phyloP scores from a whole-genome alignment of 53 echinoderm and acorn worm species.

The Hippasteria phrygiana region DNA sequence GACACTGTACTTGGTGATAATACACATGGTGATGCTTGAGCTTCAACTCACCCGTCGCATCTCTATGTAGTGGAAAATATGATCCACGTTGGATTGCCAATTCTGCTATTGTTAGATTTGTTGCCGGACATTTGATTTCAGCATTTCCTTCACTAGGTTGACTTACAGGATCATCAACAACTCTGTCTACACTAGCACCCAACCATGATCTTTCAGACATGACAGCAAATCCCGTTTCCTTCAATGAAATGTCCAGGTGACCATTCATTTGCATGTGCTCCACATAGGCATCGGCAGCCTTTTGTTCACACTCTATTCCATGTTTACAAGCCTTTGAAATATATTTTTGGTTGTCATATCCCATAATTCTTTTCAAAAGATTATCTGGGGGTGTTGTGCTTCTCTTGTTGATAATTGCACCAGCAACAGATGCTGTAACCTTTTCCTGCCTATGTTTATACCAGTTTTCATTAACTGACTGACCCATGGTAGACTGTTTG shows the following conservation, averaged over 20 bases:
- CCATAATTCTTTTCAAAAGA: not conserved
- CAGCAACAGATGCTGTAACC: constrained; percentile 13
- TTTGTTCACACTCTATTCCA: constrained; percentile 5
- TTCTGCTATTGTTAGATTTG: not conserved
- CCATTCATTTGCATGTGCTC: constrained; percentile 22
- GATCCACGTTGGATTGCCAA: constrained; percentile 1
- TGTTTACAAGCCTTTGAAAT: constrained; percentile 4
- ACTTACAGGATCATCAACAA: constrained; percentile 4
- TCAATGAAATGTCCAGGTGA: constrained; percentile 1
- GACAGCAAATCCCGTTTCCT: not conserved
- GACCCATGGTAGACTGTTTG: constrained; percentile 3
- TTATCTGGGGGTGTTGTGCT: constrained; percentile 1
- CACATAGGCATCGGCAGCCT: constrained; percentile 1
- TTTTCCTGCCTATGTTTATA: not conserved
- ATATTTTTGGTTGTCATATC: not conserved
- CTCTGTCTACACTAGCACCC: constrained; percentile 5
- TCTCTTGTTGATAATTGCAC: constrained; percentile 7
- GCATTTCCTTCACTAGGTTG: not conserved
- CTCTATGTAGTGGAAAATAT: not conserved
- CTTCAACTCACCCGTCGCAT: not conserved
- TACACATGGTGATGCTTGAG: constrained; percentile 4
- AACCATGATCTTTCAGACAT: not conserved
- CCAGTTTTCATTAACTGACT: constrained; percentile 10
- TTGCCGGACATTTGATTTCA: not conserved
- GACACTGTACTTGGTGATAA: constrained; percentile 13